phyloP scores from a whole-genome alignment of 2,113 vertebrate genomes.

The Erpornis zantholeuca region DNA sequence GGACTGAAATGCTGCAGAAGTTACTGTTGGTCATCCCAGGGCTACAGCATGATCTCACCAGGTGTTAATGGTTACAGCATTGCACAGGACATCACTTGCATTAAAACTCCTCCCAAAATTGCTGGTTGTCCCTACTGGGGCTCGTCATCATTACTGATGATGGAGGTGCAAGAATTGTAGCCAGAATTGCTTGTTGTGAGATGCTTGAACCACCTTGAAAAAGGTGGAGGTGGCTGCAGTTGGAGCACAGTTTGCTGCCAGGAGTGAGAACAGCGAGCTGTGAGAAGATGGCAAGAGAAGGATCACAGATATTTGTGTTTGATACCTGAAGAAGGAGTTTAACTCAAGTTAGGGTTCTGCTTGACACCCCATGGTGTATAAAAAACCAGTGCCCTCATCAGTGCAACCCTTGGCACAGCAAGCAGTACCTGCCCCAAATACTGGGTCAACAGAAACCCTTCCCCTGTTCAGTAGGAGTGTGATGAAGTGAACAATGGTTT shows the following conservation, averaged over 20 bases:
- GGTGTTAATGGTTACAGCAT: not conserved
- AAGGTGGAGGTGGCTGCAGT: not conserved
- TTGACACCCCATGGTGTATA: not conserved
- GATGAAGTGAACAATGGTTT: accelerated
- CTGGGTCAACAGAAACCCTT: not conserved
- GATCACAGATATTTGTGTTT: not conserved
- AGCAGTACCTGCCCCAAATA: not conserved
- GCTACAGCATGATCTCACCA: not conserved
- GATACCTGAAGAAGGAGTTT: not conserved
- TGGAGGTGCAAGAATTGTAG: not conserved
- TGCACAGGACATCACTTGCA: not conserved
- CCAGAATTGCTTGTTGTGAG: not conserved
- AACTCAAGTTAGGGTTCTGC: not conserved
- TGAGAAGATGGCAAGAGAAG: not conserved
- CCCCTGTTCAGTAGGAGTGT: not conserved
- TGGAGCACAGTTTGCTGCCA: not conserved
- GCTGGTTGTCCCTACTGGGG: not conserved
- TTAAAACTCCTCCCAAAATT: not conserved
- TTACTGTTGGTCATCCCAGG: not conserved
- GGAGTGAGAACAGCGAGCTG: not conserved
- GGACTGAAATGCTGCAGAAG: not conserved
- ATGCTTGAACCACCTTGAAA: not conserved
- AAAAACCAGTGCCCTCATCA: not conserved
- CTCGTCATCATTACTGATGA: not conserved
- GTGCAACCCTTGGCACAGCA: not conserved